phyloP scores from a whole-genome alignment of 2,113 vertebrate genomes.

The Sclerurus mexicanus region DNA sequence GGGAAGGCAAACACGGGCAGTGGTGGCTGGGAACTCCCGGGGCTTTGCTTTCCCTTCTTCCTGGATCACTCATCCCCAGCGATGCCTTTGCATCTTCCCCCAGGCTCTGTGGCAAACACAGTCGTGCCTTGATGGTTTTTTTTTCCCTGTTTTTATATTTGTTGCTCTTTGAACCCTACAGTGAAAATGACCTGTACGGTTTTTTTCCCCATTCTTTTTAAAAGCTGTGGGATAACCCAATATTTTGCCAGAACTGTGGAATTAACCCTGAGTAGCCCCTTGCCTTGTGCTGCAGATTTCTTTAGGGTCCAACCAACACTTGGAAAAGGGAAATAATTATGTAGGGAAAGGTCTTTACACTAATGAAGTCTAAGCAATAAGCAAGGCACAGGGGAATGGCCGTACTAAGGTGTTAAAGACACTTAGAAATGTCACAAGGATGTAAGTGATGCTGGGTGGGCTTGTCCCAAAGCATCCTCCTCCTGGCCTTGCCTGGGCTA shows the following conservation, averaged over 20 bases:
- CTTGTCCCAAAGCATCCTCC: neutral
- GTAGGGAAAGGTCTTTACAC: neutral
- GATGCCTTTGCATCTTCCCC: neutral
- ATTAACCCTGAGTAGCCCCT: neutral
- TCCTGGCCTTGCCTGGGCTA: neutral
- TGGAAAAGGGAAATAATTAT: neutral
- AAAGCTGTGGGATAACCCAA: fast-evolving
- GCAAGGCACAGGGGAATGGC: neutral
- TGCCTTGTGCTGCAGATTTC: neutral
- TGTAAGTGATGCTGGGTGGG: fast-evolving
- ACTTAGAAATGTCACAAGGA: fast-evolving
- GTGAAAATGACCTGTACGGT: fast-evolving
- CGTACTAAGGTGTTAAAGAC: fast-evolving
- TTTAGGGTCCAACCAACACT: neutral
- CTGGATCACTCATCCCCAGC: neutral
- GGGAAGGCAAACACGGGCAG: neutral
- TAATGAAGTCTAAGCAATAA: neutral
- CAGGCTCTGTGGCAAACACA: neutral
- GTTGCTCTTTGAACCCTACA: neutral
- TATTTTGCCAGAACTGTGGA: neutral
- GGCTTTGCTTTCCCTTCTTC: neutral
- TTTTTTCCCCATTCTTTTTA: neutral
- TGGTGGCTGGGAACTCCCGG: neutral
- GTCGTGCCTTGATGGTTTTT: neutral
- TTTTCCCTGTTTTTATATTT: neutral